Base-by-base conservation (phyloP, 2,888 invertebrate genomes). In the Teleiodes luculella region DNA sequence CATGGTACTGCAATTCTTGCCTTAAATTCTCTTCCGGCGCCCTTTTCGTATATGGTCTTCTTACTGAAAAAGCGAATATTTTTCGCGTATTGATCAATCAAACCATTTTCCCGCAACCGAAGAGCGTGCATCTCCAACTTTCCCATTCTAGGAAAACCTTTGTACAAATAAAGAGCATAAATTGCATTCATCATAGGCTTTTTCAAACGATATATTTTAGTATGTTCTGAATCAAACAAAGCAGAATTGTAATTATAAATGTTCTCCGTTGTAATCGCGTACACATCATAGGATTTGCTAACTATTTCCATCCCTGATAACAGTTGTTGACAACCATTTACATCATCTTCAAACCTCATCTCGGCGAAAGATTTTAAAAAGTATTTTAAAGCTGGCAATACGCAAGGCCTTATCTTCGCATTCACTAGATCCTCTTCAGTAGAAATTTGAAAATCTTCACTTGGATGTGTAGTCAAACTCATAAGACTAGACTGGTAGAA, bases 81-180 rank as follows among this genome's bases (percentile, higher is more conserved):
- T 5, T 55, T 14, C 13, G 67, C 8, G 2, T 53, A 54, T 41
- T 69, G 69, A 0, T 65, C 59, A 0, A 74, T 62, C 4, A 81
- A 54, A 7, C 84, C 84, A 14, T 63, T 72, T 51, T 83, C 82
- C 39, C 72, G 64, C 7, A 84, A 47, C 2, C 65, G 59, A 0
- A 83, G 56, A 1, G 70, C 59, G 2, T 64, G 57, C 1, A 33
- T 5, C 14, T 73, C 61, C 5, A 83, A 49, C 10, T 59, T 62
- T 0, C 69, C 53, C 0, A 56, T 6, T 31, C 75, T 54, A 1
- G 83, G 83, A 54, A 84, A 84, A 0, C 83, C 85, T 59, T 83
- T 83, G 48, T 78, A 74, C 5, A 78, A 60, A 35, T 72, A 84
- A n/a, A 78, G 73, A 0, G 72, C 70, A 45, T 78, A 81, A 3